A percentile compares a stretch with the other conserved stretches of the same genome.
Evolutionary conservation across 2,113 vertebrate genomes (phyloP).

Genomic region (Antidorcas marsupialis): DNA sequence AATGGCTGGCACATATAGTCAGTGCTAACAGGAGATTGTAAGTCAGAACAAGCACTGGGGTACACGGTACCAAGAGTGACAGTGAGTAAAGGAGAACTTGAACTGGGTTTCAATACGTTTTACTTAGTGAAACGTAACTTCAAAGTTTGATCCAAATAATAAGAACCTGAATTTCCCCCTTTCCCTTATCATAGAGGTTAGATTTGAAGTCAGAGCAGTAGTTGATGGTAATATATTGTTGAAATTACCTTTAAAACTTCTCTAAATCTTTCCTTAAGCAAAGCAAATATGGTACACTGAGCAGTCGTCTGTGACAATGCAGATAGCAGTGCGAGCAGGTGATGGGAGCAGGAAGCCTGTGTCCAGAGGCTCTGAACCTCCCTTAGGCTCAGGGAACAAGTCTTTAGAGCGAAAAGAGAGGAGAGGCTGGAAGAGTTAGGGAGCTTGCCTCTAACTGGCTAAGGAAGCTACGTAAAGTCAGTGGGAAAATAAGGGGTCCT

Average conservation of each 20-base stretch:
- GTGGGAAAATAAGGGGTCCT: not conserved
- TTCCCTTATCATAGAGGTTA: not conserved
- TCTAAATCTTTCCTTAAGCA: not conserved
- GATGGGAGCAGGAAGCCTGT: not conserved
- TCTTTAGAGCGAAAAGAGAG: not conserved
- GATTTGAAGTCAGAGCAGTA: not conserved
- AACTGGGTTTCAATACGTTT: not conserved
- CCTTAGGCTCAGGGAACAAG: not conserved
- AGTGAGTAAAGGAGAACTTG: not conserved
- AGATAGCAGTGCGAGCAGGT: not conserved
- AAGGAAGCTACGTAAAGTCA: not conserved
- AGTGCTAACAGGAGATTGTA: not conserved
- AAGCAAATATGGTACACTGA: not conserved
- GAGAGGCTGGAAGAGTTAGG: not conserved
- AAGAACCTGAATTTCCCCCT: not conserved
- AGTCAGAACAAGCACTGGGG: not conserved
- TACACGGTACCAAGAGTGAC: not conserved
- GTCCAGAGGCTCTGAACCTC: not conserved
- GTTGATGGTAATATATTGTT: not conserved
- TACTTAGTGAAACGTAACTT: not conserved
- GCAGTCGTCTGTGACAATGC: not conserved
- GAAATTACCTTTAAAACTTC: conserved; percentile 7
- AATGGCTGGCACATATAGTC: not conserved
- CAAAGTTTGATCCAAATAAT: not conserved
- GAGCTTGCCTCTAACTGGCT: not conserved